These are phyloP conservation scores for Reticulitermes speratus DNA, from an alignment of 1,140 invertebrate genomes.

Conservation along the genomic window DNA sequence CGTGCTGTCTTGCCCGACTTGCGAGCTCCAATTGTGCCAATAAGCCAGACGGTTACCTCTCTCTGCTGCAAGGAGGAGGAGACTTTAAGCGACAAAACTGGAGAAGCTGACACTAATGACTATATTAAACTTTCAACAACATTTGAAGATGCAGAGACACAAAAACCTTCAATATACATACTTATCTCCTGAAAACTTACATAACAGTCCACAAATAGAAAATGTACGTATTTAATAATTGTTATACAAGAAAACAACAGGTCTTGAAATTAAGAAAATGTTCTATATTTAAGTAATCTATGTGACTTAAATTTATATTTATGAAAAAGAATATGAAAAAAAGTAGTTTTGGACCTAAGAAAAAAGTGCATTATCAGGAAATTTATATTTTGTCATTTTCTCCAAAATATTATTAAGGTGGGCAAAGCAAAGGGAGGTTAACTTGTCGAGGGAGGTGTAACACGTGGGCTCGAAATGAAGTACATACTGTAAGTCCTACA, in stretches of 20 bases:
- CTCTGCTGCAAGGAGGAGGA: too few species aligned
- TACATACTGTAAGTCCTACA: too few species aligned
- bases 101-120: not conserved
- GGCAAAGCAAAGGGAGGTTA: too few species aligned
- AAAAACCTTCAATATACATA: not conserved
- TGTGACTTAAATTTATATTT: not conserved
- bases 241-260: not conserved
- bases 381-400: too few species aligned
- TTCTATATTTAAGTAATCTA: not conserved
- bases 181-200: not conserved
- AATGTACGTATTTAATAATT: not conserved
- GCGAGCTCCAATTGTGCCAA: too few species aligned
- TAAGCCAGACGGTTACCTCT: too few species aligned
- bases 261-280: not conserved
- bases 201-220: not conserved
- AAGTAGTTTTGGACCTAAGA: too few species aligned
- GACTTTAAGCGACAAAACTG: not conserved
- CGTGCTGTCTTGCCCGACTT: not conserved
- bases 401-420: too few species aligned
- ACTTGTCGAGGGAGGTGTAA: too few species aligned
- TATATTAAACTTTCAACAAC: constrained; percentile 17
- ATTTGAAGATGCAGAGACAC: not conserved
- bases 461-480: too few species aligned
- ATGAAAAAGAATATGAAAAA: not conserved
- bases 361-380: too few species aligned